Base-by-base conservation (phyloP, 2,888 invertebrate genomes). In the Xestoiulus laeticollis region DNA sequence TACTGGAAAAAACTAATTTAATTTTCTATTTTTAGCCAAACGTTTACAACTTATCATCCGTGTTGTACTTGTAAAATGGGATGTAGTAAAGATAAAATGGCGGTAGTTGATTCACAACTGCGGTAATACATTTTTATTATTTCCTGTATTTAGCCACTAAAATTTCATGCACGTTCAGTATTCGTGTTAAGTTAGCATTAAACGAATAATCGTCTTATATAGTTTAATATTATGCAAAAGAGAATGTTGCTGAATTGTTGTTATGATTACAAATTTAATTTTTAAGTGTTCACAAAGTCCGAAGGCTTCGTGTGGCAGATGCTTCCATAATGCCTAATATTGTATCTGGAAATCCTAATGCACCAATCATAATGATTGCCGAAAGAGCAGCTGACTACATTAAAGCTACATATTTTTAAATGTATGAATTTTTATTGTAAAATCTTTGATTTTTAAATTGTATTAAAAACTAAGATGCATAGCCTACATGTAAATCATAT, bases 1-100 rank as follows among this genome's bases (percentile, higher is more conserved):
- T 19, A n/a, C 19, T 10, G 0, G 8, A 1, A 38, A 38, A 38
- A 38, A 38, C 38, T 38, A 38, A 38, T 38, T 38, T 38, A 38
- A n/a, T n/a, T 68, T 68, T 68, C 10, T 12, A 14, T 30, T 78
- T 78, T 78, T 10, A 78, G 78, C 1, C 78, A 78, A 30, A 30
- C 86, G 12, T 4, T 33, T 4, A 33, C 92, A 84, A 92, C 93
- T 19, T 93, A 93, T 90, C 93, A 93, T 89, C 93, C 93, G 14
- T 93, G 92, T 8, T 93, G 93, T 89, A 93, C 93, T 3, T 92
- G 92, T 89, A 93, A 93, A 90, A 93, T 93, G 93, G 93, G 92
- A 14, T 89, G 86, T 85, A 93, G 93, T 89, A 89, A 89, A 12
- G 86, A 86, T 53, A 22, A 10, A 8, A 91, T 91, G 91, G 91